Evolutionary conservation across 1,140 invertebrate species (phyloP).

Genomic region (Chlorops oryzae): DNA sequence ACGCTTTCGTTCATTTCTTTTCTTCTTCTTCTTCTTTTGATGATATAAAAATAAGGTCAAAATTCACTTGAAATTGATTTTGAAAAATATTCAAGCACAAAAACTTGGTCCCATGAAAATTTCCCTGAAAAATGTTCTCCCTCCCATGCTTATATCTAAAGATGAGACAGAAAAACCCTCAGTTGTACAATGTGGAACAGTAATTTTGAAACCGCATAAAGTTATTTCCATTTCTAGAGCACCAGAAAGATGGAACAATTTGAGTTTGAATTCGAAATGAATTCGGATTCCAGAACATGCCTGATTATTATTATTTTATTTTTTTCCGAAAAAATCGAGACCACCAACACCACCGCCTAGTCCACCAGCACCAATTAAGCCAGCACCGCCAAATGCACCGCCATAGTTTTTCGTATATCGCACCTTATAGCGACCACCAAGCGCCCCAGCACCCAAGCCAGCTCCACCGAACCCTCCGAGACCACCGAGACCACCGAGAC

Average conservation of each 20-base stretch:
- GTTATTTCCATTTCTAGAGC: too few species aligned
- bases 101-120: too few species aligned
- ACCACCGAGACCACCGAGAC: slow-evolving; percentile 9
- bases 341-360: background rate
- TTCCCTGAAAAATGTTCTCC: too few species aligned
- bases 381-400: slow-evolving; percentile 22
- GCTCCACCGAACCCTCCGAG: slow-evolving; percentile 7
- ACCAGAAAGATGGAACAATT: too few species aligned
- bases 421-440: slow-evolving; percentile 8
- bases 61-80: background rate
- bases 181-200: too few species aligned
- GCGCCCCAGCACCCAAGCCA: slow-evolving; percentile 11
- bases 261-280: too few species aligned
- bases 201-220: too few species aligned
- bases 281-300: too few species aligned
- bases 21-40: background rate
- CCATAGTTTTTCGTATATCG: slow-evolving; percentile 21
- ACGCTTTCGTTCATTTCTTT: background rate
- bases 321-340: slow-evolving; percentile 18
- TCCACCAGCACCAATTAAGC: slow-evolving; percentile 20
- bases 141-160: too few species aligned
- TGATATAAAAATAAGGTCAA: background rate
- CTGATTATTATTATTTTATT: too few species aligned
- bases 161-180: too few species aligned
- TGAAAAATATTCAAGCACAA: too few species aligned